Base-by-base conservation (phyloP, 2,797 vertebrate species). In the Enteromius argenteus region DNA sequence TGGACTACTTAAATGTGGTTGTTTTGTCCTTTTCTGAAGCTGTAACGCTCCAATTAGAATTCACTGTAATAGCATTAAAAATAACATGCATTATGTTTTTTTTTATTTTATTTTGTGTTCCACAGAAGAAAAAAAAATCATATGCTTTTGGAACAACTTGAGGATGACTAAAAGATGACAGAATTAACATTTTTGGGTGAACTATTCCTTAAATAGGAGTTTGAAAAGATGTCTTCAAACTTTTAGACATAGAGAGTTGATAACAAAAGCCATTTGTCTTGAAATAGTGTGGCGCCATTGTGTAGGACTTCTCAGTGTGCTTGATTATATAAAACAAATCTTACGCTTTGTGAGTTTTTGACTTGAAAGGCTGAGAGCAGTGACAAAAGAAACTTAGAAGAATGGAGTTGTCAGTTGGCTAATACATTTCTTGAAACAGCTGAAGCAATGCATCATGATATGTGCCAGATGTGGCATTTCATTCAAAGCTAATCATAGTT, bases 281-380 rank as follows among this genome's bases (percentile, higher is more conserved):
- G 46, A 76, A 51, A 75, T 21, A 66, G 32, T 32, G n/a, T 64
- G 21, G 32, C 19, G 5, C 35, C 35, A 75, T 76, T 76, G 32
- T 53, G 44, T 64, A 66, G 53, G 32, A 60, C 44, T 74, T 73
- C 42, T 82, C 58, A 64, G 44, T 49, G 32, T 19, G 72, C 81
- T 67, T 62, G 72, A 75, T 67, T 83, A 44, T 83, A 53, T 76
- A 76, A 75, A 83, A 83, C 73, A 77, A 83, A 58, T 60, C 62
- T 69, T 69, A 46, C 9, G n/a, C 37, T 78, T 46, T 78, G 62
- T 62, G 53, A 51, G 46, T 84, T 79, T 79, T 77, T 58, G 27
- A 78, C 75, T 84, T 79, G 37, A 84, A 78, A 76, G 37, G 62
- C 51, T 84, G 53, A 79, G 49, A 79, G 53, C 17, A 42, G 8